phyloP scores from a whole-genome alignment of 30 jellyfish, hydroid and myxozoan species.

The Turritopsis rubra region DNA sequence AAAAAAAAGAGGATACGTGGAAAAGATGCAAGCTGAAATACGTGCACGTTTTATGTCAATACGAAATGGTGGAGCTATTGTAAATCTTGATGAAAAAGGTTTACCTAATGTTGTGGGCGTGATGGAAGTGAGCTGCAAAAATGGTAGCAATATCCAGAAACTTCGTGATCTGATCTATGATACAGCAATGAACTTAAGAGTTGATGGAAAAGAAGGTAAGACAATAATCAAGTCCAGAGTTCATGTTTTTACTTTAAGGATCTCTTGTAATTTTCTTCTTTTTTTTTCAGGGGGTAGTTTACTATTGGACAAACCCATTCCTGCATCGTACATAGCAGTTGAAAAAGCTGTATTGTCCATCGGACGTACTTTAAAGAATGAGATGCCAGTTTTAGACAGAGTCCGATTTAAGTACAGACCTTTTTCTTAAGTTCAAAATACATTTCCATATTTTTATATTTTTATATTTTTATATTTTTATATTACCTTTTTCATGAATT shows the following conservation, averaged over 20 bases:
- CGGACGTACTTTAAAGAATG: conserved; percentile 16
- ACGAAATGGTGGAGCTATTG: conserved; percentile 62
- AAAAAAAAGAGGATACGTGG: conserved; percentile 10
- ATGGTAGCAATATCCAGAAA: conserved; percentile 42
- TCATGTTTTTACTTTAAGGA: neutral
- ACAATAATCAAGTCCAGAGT: neutral
- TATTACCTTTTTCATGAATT: neutral
- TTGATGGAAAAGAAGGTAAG: conserved; percentile 28
- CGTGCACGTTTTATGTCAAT: conserved; percentile 49
- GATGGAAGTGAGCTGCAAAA: conserved; percentile 72
- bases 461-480: too few species aligned
- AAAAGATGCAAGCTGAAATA: conserved; percentile 30
- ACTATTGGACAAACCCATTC: conserved; percentile 52
- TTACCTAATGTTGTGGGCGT: conserved; percentile 70
- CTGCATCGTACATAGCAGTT: conserved; percentile 75
- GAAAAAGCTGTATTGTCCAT: conserved; percentile 65
- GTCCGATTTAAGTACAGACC: conserved; percentile 40
- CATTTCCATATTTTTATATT: too few species aligned
- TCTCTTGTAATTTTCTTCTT: neutral
- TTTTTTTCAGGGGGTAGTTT: conserved; percentile 36
- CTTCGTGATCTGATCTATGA: conserved; percentile 61
- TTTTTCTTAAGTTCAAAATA: neutral
- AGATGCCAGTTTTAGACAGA: conserved; percentile 65
- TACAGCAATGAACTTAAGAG: conserved; percentile 56
- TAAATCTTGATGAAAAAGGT: conserved; percentile 43